These are phyloP conservation scores for Carposina sasakii DNA, from an alignment of 1,140 invertebrate genomes.

Conservation along the genomic window DNA sequence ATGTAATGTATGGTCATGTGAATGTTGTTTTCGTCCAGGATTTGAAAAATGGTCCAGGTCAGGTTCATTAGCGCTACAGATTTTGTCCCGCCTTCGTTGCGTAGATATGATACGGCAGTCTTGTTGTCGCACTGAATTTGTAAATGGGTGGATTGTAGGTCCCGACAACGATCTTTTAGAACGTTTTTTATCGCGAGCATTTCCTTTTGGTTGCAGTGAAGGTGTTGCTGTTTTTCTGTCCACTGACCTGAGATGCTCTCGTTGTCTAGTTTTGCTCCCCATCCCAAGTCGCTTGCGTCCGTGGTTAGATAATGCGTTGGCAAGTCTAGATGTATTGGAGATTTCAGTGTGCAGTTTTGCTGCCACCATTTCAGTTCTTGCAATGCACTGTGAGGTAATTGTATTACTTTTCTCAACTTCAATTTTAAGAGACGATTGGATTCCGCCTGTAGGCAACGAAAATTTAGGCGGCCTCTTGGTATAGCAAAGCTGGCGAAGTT, in stretches of 20 bases:
- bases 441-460: not conserved
- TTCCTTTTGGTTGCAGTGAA: conserved; percentile 8
- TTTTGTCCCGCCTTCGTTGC: conserved; percentile 9
- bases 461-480: conserved; percentile 3
- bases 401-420: not conserved
- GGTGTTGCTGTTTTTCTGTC: not conserved
- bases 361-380: conserved; percentile 2
- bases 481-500: not conserved
- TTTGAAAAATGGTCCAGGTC: not conserved
- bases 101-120: conserved; percentile 2
- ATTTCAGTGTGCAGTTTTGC: not conserved
- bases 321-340: not conserved
- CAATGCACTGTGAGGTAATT: not conserved
- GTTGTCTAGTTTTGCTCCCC: not conserved
- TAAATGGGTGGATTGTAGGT: not conserved
- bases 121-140: conserved; percentile 9
- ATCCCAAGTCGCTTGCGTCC: conserved; percentile 3
- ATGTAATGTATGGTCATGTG: conserved; percentile 1
- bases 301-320: not conserved
- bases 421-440: not conserved
- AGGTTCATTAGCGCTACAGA: not conserved
- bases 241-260: not conserved
- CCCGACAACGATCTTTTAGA: not conserved
- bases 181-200: not conserved
- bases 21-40: not conserved